Percentiles rank a stretch among this genome's conserved stretches.
Evolutionary conservation across 2,113 vertebrate species (phyloP).

Genomic region (Sceloporus undulatus): DNA sequence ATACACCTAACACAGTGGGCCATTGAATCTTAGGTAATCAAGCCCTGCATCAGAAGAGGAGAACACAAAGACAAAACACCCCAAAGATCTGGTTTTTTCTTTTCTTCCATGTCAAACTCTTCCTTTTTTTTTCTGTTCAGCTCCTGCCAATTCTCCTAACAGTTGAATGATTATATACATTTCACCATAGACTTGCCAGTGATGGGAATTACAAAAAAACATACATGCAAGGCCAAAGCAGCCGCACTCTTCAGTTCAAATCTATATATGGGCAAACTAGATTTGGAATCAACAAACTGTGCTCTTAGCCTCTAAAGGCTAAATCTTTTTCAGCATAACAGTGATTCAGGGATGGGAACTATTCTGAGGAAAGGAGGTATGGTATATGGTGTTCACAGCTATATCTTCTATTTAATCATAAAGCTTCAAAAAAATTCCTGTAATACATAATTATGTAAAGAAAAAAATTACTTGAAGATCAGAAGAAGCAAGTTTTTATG

Average conservation of each 20-base stretch:
- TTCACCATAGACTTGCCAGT: neutral
- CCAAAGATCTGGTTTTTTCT: neutral
- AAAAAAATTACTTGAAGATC: neutral
- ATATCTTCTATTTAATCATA: slow-evolving; percentile 3
- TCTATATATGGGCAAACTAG: neutral
- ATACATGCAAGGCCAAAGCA: neutral
- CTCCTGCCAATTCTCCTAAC: neutral
- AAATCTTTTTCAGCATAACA: neutral
- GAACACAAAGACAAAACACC: neutral
- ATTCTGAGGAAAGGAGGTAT: neutral
- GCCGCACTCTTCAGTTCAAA: neutral
- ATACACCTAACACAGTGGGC: too few relatives aligned
- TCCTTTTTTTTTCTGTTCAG: neutral
- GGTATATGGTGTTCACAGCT: neutral
- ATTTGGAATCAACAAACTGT: neutral
- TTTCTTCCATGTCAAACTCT: neutral
- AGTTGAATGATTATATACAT: neutral
- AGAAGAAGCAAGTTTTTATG: neutral
- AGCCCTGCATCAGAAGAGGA: neutral
- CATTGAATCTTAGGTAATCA: too few relatives aligned
- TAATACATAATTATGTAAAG: slow-evolving; percentile 17
- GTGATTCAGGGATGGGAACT: neutral
- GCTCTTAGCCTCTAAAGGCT: neutral
- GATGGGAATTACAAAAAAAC: neutral
- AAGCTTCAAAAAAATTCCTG: slow-evolving; percentile 15